A percentile compares a stretch with the other conserved stretches of the same genome.
Conservation (phyloP, 2,888 invertebrate species). For the Perdita meconis region DNA sequence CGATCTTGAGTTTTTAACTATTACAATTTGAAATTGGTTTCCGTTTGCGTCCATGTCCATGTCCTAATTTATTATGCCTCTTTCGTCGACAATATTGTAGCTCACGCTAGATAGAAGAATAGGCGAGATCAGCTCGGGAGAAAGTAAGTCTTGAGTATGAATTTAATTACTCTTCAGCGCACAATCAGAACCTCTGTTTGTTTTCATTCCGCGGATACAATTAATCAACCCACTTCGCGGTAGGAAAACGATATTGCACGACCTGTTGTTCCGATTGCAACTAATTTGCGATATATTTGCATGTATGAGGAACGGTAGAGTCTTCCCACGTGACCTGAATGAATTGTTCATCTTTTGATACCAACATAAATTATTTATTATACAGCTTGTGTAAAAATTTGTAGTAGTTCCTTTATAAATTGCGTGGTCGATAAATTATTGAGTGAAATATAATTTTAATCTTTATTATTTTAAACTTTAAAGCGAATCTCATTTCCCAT, state of each 20-base stretch:
- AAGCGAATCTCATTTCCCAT: too few relatives aligned
- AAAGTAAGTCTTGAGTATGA: conserved; percentile 38
- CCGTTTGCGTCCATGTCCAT: background rate
- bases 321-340: background rate
- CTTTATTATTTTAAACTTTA: too few relatives aligned
- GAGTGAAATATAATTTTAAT: too few relatives aligned
- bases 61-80: background rate
- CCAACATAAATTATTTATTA: background rate
- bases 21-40: too few relatives aligned
- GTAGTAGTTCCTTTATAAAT: background rate
- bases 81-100: conserved; percentile 7
- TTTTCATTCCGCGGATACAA: conserved; percentile 18
- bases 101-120: conserved; percentile 25
- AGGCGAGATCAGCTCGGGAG: conserved; percentile 20
- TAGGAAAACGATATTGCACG: conserved; percentile 36
- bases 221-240: conserved; percentile 15
- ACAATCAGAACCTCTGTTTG: conserved; percentile 24
- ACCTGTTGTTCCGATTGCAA: conserved; percentile 12
- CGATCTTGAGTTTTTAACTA: too few relatives aligned
- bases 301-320: conserved; percentile 15
- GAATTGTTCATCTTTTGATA: too few relatives aligned
- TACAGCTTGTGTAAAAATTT: conserved; percentile 2
- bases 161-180: conserved; percentile 22
- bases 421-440: background rate
- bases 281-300: conserved; percentile 17